A percentile compares a stretch with the other conserved stretches of the same genome.
These are phyloP conservation scores for Amphipoea lucens DNA, from an alignment of 2,888 invertebrate genomes.

Conservation along the genomic window DNA sequence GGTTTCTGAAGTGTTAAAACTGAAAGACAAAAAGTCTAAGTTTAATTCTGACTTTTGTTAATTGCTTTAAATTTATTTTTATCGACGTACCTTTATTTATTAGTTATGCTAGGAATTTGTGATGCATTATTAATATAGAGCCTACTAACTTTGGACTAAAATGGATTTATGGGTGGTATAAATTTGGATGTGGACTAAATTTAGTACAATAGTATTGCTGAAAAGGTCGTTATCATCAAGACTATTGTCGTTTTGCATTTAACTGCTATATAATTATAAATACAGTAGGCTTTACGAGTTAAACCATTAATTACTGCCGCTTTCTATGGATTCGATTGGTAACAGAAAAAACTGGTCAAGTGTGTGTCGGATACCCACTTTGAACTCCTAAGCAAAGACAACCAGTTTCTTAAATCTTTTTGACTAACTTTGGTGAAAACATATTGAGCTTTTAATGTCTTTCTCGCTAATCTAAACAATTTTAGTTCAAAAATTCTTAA, in stretches of 20 bases:
- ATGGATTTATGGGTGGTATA: conserved; percentile 47
- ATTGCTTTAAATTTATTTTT: conserved; percentile 56
- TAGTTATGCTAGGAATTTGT: conserved; percentile 42
- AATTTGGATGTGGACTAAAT: conserved; percentile 33
- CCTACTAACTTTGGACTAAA: conserved; percentile 33
- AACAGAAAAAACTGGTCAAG: conserved; percentile 20
- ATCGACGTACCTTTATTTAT: conserved; percentile 47
- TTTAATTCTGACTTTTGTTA: conserved; percentile 36
- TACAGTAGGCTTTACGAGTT: conserved; percentile 12
- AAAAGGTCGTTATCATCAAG: conserved; percentile 32
- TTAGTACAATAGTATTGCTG: conserved; percentile 16
- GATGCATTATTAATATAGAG: conserved; percentile 55
- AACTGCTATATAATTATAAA: conserved; percentile 31
- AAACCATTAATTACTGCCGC: conserved; percentile 51
- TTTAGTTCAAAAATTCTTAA: neutral
- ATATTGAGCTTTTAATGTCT: neutral
- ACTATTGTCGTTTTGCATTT: conserved; percentile 38
- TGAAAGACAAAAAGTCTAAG: conserved; percentile 36
- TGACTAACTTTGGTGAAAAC: too few relatives aligned
- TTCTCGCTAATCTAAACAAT: neutral
- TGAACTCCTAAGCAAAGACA: neutral
- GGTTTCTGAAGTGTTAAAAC: conserved; percentile 55
- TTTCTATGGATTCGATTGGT: conserved; percentile 33
- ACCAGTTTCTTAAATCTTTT: neutral
- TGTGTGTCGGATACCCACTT: neutral